Conservation (phyloP, 2,888 invertebrate species). For the Caenorhabditis plicata region DNA sequence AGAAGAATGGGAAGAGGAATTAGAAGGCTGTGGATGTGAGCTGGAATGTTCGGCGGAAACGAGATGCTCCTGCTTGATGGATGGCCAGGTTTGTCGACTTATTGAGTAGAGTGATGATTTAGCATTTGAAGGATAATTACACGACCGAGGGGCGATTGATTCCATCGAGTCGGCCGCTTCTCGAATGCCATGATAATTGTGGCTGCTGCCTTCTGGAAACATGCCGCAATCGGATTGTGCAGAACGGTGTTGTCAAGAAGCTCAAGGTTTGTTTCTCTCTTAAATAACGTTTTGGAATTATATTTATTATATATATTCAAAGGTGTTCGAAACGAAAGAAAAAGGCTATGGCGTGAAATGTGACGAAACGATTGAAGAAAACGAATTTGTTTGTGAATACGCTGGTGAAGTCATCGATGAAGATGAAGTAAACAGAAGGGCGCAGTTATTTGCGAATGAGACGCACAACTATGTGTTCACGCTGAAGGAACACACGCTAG, state of each 20-base stretch:
- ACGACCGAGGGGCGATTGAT: conserved; percentile 7
- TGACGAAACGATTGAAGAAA: conserved; percentile 33
- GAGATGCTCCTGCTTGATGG: conserved; percentile 40
- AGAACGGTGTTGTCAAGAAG: conserved; percentile 36
- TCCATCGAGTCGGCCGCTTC: conserved; percentile 11
- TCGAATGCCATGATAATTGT: conserved; percentile 52
- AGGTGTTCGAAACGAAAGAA: conserved; percentile 17
- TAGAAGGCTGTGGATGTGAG: conserved; percentile 50
- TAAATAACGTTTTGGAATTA: neutral
- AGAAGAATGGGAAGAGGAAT: conserved; percentile 35
- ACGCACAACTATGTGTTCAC: conserved; percentile 58
- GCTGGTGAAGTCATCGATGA: conserved; percentile 46
- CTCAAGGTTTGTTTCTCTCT: conserved; percentile 30
- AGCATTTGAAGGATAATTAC: conserved; percentile 22
- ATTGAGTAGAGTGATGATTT: too few relatives aligned
- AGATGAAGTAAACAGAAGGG: conserved; percentile 45
- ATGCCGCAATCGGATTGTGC: conserved; percentile 51
- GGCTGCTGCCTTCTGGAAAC: conserved; percentile 21
- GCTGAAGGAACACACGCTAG: conserved; percentile 38
- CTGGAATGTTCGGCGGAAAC: conserved; percentile 34
- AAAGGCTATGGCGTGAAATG: conserved; percentile 48
- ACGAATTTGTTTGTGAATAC: conserved; percentile 53
- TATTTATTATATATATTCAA: too few relatives aligned
- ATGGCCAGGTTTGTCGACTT: neutral
- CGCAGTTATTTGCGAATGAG: neutral